phyloP scores from a whole-genome alignment of 1,140 invertebrate genomes.

The silkworm (Bombyx mori) region DNA sequence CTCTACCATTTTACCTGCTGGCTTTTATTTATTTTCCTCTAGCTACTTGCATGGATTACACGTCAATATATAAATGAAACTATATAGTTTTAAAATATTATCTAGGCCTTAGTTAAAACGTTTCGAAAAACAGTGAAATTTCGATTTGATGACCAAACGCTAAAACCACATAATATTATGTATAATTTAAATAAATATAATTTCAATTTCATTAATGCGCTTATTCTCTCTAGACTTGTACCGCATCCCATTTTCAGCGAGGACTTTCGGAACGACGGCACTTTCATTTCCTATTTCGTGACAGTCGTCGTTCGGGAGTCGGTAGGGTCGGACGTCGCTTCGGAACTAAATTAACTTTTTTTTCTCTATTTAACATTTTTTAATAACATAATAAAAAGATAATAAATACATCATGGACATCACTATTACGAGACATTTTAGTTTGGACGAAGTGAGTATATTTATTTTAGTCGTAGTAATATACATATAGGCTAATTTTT shows the following conservation, averaged over 20 bases:
- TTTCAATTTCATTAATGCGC: neutral
- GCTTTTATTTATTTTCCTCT: too few species aligned
- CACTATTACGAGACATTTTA: conserved; percentile 64
- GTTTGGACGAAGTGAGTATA: conserved; percentile 60
- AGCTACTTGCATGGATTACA: too few species aligned
- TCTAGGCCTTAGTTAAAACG: too few species aligned
- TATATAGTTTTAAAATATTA: too few species aligned
- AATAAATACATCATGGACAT: conserved; percentile 49
- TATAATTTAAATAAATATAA: neutral
- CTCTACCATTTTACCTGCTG: too few species aligned
- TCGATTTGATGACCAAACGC: too few species aligned
- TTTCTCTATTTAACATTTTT: conserved; percentile 1
- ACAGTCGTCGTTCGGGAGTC: conserved; percentile 31
- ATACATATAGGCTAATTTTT: too few species aligned
- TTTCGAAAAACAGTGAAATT: too few species aligned
- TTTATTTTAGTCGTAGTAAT: conserved; percentile 1
- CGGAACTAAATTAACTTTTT: conserved; percentile 6
- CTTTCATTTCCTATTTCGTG: conserved; percentile 36
- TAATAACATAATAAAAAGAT: conserved; percentile 2
- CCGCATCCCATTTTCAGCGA: conserved; percentile 12
- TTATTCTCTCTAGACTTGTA: conserved; percentile 10
- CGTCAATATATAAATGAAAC: too few species aligned
- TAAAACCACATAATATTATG: too few species aligned
- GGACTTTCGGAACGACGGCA: conserved; percentile 25
- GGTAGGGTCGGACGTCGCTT: conserved; percentile 22